Percentiles rank a stretch among this genome's conserved stretches.
Evolutionary conservation across 30 jellyfish, hydroid and myxozoan species (phyloP).

Genomic region (Aurelia sp.): DNA sequence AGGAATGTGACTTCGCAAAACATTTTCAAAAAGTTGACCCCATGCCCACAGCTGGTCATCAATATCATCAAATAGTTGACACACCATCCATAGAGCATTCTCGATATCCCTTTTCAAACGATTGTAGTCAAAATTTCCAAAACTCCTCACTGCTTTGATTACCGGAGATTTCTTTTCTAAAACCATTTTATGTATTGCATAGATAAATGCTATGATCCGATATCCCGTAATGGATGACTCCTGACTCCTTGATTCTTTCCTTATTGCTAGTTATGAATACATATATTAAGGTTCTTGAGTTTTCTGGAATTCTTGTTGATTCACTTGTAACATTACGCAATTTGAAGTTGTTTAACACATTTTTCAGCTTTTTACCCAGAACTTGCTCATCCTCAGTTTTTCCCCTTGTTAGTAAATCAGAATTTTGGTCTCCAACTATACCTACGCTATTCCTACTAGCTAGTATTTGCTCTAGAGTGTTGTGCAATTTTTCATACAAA

Average conservation of each 20-base stretch:
- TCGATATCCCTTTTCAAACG: background rate
- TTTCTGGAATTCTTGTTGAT: background rate
- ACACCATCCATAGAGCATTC: slow-evolving; percentile 28
- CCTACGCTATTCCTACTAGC: too few species aligned
- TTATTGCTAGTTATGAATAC: background rate
- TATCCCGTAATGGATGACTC: background rate
- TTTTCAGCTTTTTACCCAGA: too few species aligned
- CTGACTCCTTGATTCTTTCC: background rate
- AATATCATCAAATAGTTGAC: slow-evolving; percentile 9
- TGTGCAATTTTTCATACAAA: too few species aligned
- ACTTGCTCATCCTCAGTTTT: too few species aligned
- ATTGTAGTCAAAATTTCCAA: background rate
- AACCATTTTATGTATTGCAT: slow-evolving; percentile 9
- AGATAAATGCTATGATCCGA: slow-evolving; percentile 10
- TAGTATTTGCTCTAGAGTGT: too few species aligned
- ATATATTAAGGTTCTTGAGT: background rate
- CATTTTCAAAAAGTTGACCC: slow-evolving; percentile 10
- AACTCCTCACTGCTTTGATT: background rate
- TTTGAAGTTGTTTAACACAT: background rate
- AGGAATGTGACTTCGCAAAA: slow-evolving; percentile 3
- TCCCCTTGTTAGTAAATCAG: too few species aligned
- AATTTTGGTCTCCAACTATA: too few species aligned
- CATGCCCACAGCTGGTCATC: slow-evolving; percentile 52
- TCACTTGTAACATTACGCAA: background rate
- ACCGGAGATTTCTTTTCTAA: background rate